A percentile compares a stretch with the other conserved stretches of the same genome.
These are phyloP conservation scores for Oenanthe melanoleuca DNA, from an alignment of 2,113 vertebrate species.

Conservation along the genomic window DNA sequence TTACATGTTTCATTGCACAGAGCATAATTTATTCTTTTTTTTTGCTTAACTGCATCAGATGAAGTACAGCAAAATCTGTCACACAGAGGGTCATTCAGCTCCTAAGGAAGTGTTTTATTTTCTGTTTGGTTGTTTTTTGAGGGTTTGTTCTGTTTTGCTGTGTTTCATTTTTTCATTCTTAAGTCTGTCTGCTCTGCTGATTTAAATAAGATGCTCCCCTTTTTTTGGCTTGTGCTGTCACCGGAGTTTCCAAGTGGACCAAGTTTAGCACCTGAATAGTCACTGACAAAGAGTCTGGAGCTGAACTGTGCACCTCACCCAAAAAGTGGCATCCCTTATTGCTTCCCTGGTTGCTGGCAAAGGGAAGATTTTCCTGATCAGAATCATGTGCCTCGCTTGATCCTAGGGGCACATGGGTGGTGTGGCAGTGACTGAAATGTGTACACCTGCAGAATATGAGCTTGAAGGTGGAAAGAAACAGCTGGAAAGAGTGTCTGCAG, in stretches of 20 bases:
- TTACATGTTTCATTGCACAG: neutral
- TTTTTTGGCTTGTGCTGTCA: neutral
- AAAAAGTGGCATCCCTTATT: neutral
- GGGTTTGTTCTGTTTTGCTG: neutral
- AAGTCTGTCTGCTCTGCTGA: neutral
- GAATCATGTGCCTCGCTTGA: neutral
- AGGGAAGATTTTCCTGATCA: neutral
- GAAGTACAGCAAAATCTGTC: neutral
- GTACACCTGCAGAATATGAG: neutral
- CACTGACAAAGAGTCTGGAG: neutral
- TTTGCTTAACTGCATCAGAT: neutral
- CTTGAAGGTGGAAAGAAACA: neutral
- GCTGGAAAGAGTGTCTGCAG: neutral
- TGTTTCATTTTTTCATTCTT: neutral
- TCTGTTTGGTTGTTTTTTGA: neutral
- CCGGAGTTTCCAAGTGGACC: rapidly evolving
- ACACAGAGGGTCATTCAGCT: neutral
- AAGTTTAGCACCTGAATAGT: neutral
- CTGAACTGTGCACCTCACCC: neutral
- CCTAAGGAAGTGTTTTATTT: neutral
- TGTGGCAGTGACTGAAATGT: rapidly evolving
- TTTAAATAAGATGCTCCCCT: neutral
- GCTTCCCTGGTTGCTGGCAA: neutral
- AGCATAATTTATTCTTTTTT: neutral
- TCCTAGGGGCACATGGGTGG: rapidly evolving